phyloP scores from a whole-genome alignment of 2,797 vertebrate genomes.

The Coregonus sp. region DNA sequence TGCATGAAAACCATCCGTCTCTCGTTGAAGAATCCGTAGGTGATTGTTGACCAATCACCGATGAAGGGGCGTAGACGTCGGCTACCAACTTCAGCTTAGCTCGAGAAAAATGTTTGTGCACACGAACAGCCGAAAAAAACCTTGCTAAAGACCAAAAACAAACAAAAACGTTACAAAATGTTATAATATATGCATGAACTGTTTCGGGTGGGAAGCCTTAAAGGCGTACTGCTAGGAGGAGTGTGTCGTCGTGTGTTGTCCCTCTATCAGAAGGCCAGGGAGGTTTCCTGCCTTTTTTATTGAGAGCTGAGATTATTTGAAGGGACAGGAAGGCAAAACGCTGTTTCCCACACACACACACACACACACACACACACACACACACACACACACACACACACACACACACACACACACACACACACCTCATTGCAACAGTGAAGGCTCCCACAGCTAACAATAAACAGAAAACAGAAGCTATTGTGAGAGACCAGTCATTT shows the following conservation, averaged over 20 bases:
- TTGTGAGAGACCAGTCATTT: constrained; percentile 67
- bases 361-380: constrained; percentile 4
- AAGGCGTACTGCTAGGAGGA: constrained; percentile 1
- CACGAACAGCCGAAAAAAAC: too few relatives aligned
- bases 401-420: background rate
- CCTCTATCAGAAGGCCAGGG: constrained; percentile 80
- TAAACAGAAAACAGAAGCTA: constrained; percentile 14
- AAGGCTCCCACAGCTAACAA: background rate
- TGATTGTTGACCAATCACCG: too few relatives aligned
- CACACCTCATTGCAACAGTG: background rate
- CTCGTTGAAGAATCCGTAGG: too few relatives aligned
- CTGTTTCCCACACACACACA: constrained; percentile 88
- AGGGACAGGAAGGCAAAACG: constrained; percentile 95
- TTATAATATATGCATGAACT: too few relatives aligned
- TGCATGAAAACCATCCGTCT: too few relatives aligned
- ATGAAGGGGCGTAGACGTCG: too few relatives aligned
- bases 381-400: background rate
- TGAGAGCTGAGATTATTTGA: constrained; percentile 91
- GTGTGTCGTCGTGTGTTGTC: constrained; percentile 23
- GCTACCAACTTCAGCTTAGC: too few relatives aligned
- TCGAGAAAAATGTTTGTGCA: too few relatives aligned
- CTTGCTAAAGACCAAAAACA: too few relatives aligned
- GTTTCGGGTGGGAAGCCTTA: too few relatives aligned
- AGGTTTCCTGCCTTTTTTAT: constrained; percentile 97
- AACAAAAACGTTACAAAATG: too few relatives aligned